Conservation (phyloP, 2,113 vertebrate genomes). For the Pimephales promelas region DNA sequence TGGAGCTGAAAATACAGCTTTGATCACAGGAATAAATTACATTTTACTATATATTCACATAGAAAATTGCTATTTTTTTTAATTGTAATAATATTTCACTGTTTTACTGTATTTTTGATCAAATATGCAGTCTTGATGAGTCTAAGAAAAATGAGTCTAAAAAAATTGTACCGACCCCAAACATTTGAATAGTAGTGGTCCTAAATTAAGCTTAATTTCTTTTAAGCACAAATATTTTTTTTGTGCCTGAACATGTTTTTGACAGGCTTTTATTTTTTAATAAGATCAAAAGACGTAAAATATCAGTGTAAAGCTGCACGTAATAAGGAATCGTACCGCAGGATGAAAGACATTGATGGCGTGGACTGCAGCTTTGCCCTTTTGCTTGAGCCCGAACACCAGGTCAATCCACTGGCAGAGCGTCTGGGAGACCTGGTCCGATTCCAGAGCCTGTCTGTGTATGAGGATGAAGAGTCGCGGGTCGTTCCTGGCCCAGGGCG, state of each 20-base stretch:
- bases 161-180: background rate
- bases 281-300: background rate
- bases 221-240: background rate
- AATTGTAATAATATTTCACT: no score
- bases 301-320: conserved; percentile 51
- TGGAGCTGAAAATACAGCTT: background rate
- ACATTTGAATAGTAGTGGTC: background rate
- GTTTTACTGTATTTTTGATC: background rate
- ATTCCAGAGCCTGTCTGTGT: conserved; percentile 95
- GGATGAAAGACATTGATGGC: conserved; percentile 99
- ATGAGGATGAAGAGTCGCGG: conserved; percentile 95
- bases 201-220: background rate
- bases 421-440: conserved; percentile 94
- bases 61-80: no score
- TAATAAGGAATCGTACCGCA: conserved; percentile 77
- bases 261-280: background rate
- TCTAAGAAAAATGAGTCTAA: background rate
- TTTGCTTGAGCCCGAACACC: conserved; percentile 97
- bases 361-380: conserved; percentile 94
- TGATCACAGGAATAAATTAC: background rate
- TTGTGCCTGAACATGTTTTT: background rate
- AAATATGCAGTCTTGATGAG: background rate
- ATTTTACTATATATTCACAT: background rate
- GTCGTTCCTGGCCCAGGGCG: conserved; percentile 95
- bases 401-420: conserved; percentile 98